A percentile compares a stretch with the other conserved stretches of the same genome.
Conservation (phyloP, 2,888 invertebrate species). For the Cantharis nigra region DNA sequence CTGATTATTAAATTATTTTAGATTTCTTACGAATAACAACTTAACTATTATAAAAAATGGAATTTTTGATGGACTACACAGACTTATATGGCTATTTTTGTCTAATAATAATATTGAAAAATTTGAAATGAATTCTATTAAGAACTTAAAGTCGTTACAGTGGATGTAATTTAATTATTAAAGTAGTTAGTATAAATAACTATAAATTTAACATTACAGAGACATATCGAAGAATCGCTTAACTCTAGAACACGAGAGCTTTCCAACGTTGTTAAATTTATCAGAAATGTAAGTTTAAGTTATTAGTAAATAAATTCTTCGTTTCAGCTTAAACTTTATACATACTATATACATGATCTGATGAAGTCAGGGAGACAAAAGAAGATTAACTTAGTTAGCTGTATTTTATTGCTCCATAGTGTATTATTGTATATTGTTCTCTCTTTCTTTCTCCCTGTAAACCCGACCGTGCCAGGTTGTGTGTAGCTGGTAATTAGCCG, state of each 20-base stretch:
- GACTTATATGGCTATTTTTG: constrained; percentile 57
- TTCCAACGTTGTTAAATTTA: constrained; percentile 57
- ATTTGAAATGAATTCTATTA: constrained; percentile 55
- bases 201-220: constrained; percentile 1
- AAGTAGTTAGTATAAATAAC: background rate
- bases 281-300: constrained; percentile 57
- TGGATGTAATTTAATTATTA: constrained; percentile 47
- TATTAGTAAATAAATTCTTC: no score
- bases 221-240: constrained; percentile 59
- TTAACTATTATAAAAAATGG: constrained; percentile 50
- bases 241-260: constrained; percentile 53
- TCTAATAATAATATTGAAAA: constrained; percentile 56
- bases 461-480: no score
- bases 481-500: no score
- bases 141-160: constrained; percentile 50
- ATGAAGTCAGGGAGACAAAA: no score
- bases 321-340: no score
- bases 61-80: constrained; percentile 54
- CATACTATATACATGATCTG: no score
- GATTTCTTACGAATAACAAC: constrained; percentile 50
- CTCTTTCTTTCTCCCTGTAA: no score
- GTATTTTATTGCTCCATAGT: no score
- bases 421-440: no score
- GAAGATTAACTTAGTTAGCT: no score
- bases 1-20: constrained; percentile 33